Conservation (phyloP, 2,797 vertebrate genomes). For the Kryptolebias ocellatus region DNA sequence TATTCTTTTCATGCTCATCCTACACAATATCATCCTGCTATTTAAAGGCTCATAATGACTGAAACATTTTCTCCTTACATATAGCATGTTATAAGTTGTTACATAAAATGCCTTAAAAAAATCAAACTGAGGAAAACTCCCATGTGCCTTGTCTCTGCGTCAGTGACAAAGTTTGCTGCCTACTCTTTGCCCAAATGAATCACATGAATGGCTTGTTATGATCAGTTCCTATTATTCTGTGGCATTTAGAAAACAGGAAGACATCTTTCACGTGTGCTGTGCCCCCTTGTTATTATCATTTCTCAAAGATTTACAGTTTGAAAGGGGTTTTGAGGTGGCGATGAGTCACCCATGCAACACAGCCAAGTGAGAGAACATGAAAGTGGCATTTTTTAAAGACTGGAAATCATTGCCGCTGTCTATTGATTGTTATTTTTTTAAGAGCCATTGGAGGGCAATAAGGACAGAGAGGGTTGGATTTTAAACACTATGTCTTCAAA, state of each 20-base stretch:
- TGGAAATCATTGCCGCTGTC: slow-evolving; percentile 32
- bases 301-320: slow-evolving; percentile 53
- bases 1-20: too few relatives aligned
- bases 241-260: slow-evolving; percentile 56
- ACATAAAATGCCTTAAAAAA: too few relatives aligned
- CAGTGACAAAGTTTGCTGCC: slow-evolving; percentile 3
- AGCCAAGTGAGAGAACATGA: slow-evolving; percentile 44
- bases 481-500: slow-evolving; percentile 39
- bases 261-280: slow-evolving; percentile 33
- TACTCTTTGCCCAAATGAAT: slow-evolving; percentile 24
- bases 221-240: slow-evolving; percentile 50
- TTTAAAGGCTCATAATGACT: not conserved
- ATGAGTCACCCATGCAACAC: slow-evolving; percentile 49
- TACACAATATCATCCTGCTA: not conserved
- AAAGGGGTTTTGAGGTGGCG: slow-evolving; percentile 43
- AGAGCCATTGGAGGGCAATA: slow-evolving; percentile 20
- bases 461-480: slow-evolving; percentile 22
- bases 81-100: too few relatives aligned
- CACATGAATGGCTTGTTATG: slow-evolving; percentile 34
- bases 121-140: too few relatives aligned
- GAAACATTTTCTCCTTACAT: not conserved
- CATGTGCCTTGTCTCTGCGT: not conserved
- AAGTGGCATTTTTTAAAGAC: slow-evolving; percentile 49
- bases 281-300: slow-evolving; percentile 62
- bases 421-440: slow-evolving; percentile 56